Evolutionary conservation across 2,113 vertebrate genomes (phyloP).

Genomic region (Uria lomvia): DNA sequence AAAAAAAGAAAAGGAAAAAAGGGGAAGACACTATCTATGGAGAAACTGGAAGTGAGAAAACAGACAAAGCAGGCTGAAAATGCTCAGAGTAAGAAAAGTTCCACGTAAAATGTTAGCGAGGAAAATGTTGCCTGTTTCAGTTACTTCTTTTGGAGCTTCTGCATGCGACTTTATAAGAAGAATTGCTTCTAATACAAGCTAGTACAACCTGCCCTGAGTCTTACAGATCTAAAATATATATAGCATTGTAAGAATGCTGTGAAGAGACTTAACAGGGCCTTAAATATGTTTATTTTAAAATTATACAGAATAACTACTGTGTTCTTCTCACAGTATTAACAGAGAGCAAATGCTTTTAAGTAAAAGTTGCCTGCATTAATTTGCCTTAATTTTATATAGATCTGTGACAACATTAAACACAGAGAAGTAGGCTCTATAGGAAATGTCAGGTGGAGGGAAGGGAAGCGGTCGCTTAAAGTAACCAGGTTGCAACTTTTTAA

Average conservation of each 20-base stretch:
- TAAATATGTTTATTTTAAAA: background rate
- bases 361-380: background rate
- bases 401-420: background rate
- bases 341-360: background rate
- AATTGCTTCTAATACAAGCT: background rate
- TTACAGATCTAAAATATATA: background rate
- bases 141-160: background rate
- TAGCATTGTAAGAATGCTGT: background rate
- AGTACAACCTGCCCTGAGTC: background rate
- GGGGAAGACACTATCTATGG: too few relatives aligned
- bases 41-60: background rate
- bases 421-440: background rate
- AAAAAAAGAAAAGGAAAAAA: rapidly evolving
- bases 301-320: background rate
- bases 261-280: background rate
- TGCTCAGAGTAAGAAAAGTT: background rate
- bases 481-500: background rate
- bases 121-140: background rate
- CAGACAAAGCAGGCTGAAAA: background rate
- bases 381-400: background rate
- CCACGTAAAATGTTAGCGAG: background rate
- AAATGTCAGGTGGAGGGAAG: background rate
- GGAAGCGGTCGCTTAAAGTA: background rate
- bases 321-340: background rate
- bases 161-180: background rate